Percentiles rank a stretch among this genome's conserved stretches.
Conservation (phyloP, 2,797 vertebrate genomes). For the Sebastes cheni region DNA sequence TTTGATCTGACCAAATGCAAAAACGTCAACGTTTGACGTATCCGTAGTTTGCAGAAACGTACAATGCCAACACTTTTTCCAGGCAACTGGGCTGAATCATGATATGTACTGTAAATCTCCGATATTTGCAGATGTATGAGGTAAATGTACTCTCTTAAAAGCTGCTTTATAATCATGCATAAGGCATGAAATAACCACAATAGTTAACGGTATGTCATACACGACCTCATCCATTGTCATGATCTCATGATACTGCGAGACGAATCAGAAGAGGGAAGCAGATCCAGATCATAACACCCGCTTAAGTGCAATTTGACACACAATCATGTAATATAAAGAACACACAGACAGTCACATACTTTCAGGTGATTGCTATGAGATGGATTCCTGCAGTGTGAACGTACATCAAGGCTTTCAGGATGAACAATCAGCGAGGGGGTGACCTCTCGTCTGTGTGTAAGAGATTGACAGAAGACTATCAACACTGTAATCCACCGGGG, state of each 20-base stretch:
- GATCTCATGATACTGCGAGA: not conserved
- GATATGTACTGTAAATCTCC: not conserved
- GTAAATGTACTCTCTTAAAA: not conserved
- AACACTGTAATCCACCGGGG: slow-evolving; percentile 52
- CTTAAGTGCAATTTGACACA: slow-evolving; percentile 13
- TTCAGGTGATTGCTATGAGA: slow-evolving; percentile 18
- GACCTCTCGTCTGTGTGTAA: not conserved
- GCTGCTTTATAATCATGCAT: not conserved
- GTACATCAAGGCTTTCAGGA: slow-evolving; percentile 24
- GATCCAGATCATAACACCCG: not conserved
- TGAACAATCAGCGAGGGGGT: slow-evolving; percentile 5
- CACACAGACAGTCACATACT: not conserved
- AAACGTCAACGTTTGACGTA: not conserved
- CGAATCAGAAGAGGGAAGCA: not conserved
- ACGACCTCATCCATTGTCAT: not conserved
- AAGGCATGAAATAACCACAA: not conserved
- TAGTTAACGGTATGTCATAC: not conserved
- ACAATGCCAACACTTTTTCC: not conserved
- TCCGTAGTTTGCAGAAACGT: not conserved
- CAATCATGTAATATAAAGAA: not conserved
- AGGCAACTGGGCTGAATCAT: not conserved
- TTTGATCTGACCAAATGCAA: not conserved
- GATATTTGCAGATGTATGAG: not conserved
- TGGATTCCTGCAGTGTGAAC: slow-evolving; percentile 1
- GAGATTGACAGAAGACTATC: slow-evolving; percentile 68